Evolutionary conservation across 1,140 invertebrate species (phyloP), one percentile per base, ranked within the genome.

Genomic region (Eueides isabella): DNA sequence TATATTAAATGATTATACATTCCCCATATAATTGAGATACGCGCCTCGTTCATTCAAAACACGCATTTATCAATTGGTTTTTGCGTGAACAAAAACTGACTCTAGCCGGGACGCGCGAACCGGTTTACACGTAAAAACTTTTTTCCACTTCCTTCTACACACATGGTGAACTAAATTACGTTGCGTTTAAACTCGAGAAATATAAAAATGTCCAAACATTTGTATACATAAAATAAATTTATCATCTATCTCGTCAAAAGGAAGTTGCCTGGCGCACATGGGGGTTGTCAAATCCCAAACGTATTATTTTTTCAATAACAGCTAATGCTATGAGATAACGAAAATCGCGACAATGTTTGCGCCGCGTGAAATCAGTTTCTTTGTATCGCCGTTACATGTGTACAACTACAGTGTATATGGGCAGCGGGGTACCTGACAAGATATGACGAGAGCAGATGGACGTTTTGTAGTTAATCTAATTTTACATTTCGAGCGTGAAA

Each of bases 121-220:
- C 81, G 77, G 75, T 87, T 83, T 87, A 86, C 81, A 90, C 91
- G 84, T 91, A 90, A 90, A 92, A 77, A 81, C 85, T 91, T 90
- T 92, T 91, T 91, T 89, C 79, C 80, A 87, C 86, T 91, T 92
- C 91, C 90, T 91, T 82, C 83, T 87, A 85, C 88, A 91, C 91
- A 92, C 85, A 92, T 92, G 91, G 91, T 84, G 85, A 88, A 88
- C 88, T 91, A 88, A 92, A 92, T 92, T 91, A 92, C 89, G 88
- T 89, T 90, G 91, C 91, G 81, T 87, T 80, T 90, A 89, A 92
- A 85, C 88, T 87, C 87, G 89, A 91, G 84, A 83, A 86, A 92
- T 92, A 92, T 92, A 92, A 92, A 92, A 92, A 92, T 92, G 90
- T 92, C 91, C 90, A 92, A 92, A 92, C 89, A 92, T 92, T 92